Percentiles rank a stretch among this genome's conserved stretches.
Conservation (phyloP, 2,888 invertebrate species). For the Brassicogethes aeneus region DNA sequence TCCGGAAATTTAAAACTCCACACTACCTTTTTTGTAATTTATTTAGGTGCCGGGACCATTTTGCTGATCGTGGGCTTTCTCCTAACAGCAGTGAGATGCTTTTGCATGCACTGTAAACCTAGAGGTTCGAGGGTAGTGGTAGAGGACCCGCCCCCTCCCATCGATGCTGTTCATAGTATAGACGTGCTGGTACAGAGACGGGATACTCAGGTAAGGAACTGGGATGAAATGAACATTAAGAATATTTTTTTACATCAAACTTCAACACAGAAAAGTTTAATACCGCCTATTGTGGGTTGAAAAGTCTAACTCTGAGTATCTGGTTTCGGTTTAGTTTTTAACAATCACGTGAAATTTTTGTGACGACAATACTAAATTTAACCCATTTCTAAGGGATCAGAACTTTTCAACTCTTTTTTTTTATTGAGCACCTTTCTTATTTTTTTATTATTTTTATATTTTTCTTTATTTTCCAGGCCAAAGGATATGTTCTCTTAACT, state of each 20-base stretch:
- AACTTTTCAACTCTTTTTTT: constrained; percentile 1
- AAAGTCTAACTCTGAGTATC: not conserved
- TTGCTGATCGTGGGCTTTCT: constrained; percentile 55
- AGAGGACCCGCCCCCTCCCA: constrained; percentile 37
- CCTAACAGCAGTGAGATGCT: constrained; percentile 56
- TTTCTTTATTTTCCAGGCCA: constrained; percentile 32
- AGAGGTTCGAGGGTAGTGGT: constrained; percentile 43
- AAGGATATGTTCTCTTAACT: constrained; percentile 34
- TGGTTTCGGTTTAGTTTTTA: constrained; percentile 4
- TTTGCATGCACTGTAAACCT: constrained; percentile 55
- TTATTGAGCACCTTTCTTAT: constrained; percentile 5
- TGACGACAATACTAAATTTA: constrained; percentile 3
- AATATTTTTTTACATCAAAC: too few relatives aligned
- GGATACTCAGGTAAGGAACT: constrained; percentile 33
- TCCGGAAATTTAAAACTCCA: too few relatives aligned
- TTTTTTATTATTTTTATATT: constrained; percentile 17
- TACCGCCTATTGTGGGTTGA: too few relatives aligned
- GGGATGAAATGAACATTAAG: too few relatives aligned
- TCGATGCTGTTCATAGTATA: constrained; percentile 46
- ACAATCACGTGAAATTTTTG: constrained; percentile 5
- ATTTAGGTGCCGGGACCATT: constrained; percentile 56
- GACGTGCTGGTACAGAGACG: constrained; percentile 42
- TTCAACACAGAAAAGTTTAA: too few relatives aligned
- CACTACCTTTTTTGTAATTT: too few relatives aligned
- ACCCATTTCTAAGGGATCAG: too few relatives aligned